These are phyloP conservation scores for Rhinella marina DNA, from an alignment of 2,797 vertebrate genomes.

Conservation along the genomic window DNA sequence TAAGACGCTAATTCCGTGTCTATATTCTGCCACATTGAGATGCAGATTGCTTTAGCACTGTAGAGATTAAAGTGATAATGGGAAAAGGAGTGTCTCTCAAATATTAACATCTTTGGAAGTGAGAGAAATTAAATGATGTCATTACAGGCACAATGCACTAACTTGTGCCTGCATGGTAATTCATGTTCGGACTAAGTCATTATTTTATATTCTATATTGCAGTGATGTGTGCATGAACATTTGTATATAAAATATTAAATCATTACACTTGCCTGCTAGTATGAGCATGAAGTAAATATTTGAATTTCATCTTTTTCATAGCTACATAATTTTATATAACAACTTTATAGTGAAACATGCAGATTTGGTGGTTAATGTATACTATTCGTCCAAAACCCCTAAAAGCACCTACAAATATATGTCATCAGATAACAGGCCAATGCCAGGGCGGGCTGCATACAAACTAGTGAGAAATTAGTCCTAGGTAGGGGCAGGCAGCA, in stretches of 20 bases:
- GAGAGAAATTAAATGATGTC: constrained; percentile 81
- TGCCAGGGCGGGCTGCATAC: too few relatives aligned
- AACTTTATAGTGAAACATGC: background rate
- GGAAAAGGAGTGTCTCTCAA: constrained; percentile 44
- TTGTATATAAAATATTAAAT: background rate
- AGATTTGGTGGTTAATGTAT: background rate
- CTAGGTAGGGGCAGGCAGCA: too few relatives aligned
- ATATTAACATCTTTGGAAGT: constrained; percentile 33
- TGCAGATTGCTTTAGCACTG: constrained; percentile 50
- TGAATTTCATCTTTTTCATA: background rate
- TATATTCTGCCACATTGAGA: constrained; percentile 46
- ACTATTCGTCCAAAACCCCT: background rate
- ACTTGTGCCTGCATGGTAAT: constrained; percentile 27
- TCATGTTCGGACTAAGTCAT: constrained; percentile 26
- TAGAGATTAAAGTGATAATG: constrained; percentile 54
- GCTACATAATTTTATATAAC: background rate
- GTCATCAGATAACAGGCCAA: too few relatives aligned
- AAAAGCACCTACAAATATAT: background rate
- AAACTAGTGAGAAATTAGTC: too few relatives aligned
- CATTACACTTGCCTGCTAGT: background rate
- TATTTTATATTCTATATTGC: background rate
- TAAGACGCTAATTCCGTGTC: constrained; percentile 1
- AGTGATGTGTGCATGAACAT: background rate
- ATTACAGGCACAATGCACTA: constrained; percentile 64
- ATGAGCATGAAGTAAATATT: background rate